These are phyloP conservation scores for Xerus rutilus DNA, from an alignment of 2,797 vertebrate species.

Conservation along the genomic window DNA sequence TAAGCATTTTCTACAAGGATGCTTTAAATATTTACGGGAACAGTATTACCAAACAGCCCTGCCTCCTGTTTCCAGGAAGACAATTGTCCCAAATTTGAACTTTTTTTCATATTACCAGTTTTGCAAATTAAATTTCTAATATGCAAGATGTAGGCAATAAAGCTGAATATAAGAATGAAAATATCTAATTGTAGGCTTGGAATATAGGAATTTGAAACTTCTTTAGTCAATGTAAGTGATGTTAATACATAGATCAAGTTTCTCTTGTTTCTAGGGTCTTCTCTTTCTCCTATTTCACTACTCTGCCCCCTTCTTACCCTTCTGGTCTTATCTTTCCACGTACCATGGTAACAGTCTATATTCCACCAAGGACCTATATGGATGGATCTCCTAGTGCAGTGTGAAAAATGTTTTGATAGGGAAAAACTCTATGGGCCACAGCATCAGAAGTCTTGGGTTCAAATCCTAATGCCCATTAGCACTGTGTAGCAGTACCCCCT, in stretches of 20 bases:
- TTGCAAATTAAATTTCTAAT: constrained; percentile 62
- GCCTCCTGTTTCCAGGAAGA: constrained; percentile 1
- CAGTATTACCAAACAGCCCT: background rate
- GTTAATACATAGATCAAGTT: background rate
- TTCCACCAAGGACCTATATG: background rate
- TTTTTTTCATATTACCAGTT: constrained; percentile 1
- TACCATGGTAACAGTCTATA: background rate
- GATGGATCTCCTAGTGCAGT: background rate
- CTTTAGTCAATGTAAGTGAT: background rate
- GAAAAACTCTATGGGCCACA: background rate
- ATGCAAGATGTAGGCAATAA: constrained; percentile 23
- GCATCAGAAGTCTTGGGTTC: background rate
- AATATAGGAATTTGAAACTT: background rate
- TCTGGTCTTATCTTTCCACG: background rate
- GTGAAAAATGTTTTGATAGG: background rate
- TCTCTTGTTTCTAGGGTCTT: background rate
- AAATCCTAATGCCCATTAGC: background rate
- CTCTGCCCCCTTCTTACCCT: background rate
- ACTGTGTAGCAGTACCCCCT: background rate
- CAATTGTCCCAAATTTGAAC: background rate
- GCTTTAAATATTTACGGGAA: constrained; percentile 41
- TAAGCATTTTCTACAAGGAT: background rate
- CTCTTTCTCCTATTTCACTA: background rate
- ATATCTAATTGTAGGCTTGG: constrained; percentile 15
- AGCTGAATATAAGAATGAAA: background rate